Base-by-base conservation (phyloP, 2,113 vertebrate genomes). In the Calyptomena viridis region DNA sequence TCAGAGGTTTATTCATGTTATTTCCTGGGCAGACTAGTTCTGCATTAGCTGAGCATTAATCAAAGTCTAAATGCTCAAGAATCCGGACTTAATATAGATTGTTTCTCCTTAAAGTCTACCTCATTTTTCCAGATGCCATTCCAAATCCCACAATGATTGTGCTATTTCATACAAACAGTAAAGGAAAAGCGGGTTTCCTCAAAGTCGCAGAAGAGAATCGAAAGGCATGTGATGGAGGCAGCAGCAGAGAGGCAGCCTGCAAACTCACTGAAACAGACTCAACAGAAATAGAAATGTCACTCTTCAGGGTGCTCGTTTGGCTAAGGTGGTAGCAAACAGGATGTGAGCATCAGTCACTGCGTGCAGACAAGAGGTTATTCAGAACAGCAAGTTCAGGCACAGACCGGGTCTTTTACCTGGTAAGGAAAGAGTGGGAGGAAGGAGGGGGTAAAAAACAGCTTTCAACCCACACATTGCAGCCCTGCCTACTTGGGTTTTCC, bases 401-500 rank as follows among this genome's bases (percentile, higher is more conserved):
- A 87, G 78, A 66, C 15, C 0, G 1, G 14, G 35, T 66, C 78
- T 88, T 73, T 74, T 77, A 94, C 71, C 47, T 2, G 0, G 49
- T 73, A 87, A 84, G 81, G 82, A 83, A 95, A 87, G 71, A 87
- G 89, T 83, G 50, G 89, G 93, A 96, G 85, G 90, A 89, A 86
- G 33, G 7, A 10, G 35, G 23, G 5, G 16, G 52, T 19, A 73
- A 37, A 56, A 87, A 50, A 30, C 42, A 52, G 62, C 50, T 90
- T 90, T 93, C 92, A 93, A 72, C 85, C 80, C 50, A 62, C 86
- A 59, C 89, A 89, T 23, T 3, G 2, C 91, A 84, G 80, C 72
- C 76, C 83, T 81, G 83, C 81, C 89, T 87, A 66, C 77, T 22
- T 68, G 93, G 94, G 91, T 93, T 94, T 96, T 85, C 90, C 95